A percentile compares a stretch with the other conserved stretches of the same genome.
These are phyloP conservation scores for Rhyzopertha dominica DNA, from an alignment of 1,140 invertebrate species.

Conservation along the genomic window DNA sequence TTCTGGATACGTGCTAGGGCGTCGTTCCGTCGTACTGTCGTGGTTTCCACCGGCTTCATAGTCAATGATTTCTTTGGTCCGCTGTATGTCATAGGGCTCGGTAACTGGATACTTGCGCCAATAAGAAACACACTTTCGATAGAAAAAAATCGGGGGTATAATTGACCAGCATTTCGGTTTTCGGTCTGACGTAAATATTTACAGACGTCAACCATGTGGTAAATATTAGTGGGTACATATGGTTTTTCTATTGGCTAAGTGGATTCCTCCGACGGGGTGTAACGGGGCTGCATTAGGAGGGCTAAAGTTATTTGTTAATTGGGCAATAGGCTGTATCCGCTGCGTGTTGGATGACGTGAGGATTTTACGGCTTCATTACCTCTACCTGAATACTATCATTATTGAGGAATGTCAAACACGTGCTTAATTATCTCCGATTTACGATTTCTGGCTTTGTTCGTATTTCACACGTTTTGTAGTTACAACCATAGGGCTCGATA, in stretches of 20 bases:
- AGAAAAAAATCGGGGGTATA: slow-evolving; percentile 13
- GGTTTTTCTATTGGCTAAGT: slow-evolving; percentile 36
- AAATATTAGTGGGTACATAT: slow-evolving; percentile 43
- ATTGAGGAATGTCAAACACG: slow-evolving; percentile 1
- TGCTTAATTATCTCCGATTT: too few relatives aligned
- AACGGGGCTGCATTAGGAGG: slow-evolving; percentile 20
- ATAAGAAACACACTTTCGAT: slow-evolving; percentile 14
- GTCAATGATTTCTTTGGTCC: neutral
- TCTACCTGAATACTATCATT: slow-evolving; percentile 3
- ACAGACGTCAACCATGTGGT: slow-evolving; percentile 36
- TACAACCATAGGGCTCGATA: too few relatives aligned
- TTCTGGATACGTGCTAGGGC: neutral
- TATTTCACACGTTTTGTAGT: too few relatives aligned
- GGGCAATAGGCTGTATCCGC: neutral
- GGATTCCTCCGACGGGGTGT: slow-evolving; percentile 12
- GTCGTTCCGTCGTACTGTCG: neutral
- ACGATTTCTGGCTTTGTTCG: too few relatives aligned
- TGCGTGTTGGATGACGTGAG: neutral
- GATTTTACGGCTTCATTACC: neutral
- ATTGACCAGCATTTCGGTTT: slow-evolving; percentile 12
- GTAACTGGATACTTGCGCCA: slow-evolving; percentile 6
- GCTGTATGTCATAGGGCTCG: neutral
- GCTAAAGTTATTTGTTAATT: slow-evolving; percentile 26
- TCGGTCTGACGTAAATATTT: slow-evolving; percentile 27
- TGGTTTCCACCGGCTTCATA: neutral